Evolutionary conservation across 2,797 vertebrate species (phyloP).

Genomic region (Zalophus californianus): DNA sequence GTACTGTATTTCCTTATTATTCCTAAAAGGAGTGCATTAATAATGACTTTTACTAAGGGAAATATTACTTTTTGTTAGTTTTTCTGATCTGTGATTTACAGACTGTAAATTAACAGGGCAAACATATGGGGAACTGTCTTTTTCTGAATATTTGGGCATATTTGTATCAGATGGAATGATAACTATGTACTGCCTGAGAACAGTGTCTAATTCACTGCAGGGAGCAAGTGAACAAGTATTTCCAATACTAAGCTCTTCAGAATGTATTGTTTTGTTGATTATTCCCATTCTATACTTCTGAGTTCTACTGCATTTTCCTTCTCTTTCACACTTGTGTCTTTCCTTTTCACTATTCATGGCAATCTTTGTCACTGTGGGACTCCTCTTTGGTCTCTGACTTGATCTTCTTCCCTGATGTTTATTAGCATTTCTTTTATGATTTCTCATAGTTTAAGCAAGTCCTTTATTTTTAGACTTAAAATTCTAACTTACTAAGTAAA

Average conservation of each 20-base stretch:
- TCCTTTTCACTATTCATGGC: not conserved
- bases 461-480: not conserved
- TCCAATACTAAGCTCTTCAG: not conserved
- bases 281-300: not conserved
- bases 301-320: not conserved
- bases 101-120: not conserved
- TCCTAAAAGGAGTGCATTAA: not conserved
- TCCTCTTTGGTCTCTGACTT: conserved; percentile 24
- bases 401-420: not conserved
- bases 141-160: not conserved
- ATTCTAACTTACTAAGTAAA: not conserved
- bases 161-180: not conserved
- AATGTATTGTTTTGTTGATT: not conserved
- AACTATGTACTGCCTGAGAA: not conserved
- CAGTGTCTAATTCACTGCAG: not conserved
- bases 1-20: not conserved
- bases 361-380: not conserved
- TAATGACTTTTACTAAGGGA: not conserved
- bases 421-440: conserved; percentile 42
- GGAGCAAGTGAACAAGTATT: not conserved
- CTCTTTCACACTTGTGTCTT: not conserved
- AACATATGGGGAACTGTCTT: not conserved
- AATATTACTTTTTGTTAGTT: conserved; percentile 18
- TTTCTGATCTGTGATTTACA: not conserved
- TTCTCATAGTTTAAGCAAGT: conserved; percentile 26